These are phyloP conservation scores for Thunnus thynnus DNA, from an alignment of 2,113 vertebrate genomes.

Conservation along the genomic window DNA sequence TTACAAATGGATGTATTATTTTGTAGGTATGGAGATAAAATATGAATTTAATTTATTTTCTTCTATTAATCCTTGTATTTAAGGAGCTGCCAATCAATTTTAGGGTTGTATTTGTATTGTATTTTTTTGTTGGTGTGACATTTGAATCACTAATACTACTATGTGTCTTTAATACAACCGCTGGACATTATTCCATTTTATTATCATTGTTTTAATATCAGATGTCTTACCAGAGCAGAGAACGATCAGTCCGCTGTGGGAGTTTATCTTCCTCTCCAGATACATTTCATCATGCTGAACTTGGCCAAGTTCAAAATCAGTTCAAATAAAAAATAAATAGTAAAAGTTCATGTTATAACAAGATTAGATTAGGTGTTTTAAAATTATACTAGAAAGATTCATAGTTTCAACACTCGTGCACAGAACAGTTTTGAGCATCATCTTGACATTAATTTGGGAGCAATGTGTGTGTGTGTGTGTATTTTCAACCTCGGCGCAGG, in stretches of 20 bases:
- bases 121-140: neutral
- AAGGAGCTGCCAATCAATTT: too few relatives aligned
- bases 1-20: too few relatives aligned
- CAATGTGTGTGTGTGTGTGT: neutral
- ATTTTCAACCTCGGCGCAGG: conserved; percentile 7
- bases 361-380: neutral
- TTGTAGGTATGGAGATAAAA: too few relatives aligned
- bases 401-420: neutral
- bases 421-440: conserved; percentile 8
- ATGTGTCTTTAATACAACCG: neutral
- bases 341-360: conserved; percentile 2
- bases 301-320: conserved; percentile 18
- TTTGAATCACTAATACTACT: neutral
- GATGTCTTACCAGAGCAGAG: neutral
- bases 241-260: neutral
- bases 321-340: conserved; percentile 6
- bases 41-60: too few relatives aligned
- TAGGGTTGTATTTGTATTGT: too few relatives aligned
- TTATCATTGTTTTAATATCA: neutral
- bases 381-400: neutral
- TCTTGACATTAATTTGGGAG: neutral
- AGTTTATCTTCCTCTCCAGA: conserved; percentile 15
- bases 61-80: too few relatives aligned
- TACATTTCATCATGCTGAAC: neutral
- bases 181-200: neutral